Evolutionary conservation across 2,113 vertebrate species (phyloP), one percentile per base, ranked within the genome.

Genomic region (Mixornis gularis): DNA sequence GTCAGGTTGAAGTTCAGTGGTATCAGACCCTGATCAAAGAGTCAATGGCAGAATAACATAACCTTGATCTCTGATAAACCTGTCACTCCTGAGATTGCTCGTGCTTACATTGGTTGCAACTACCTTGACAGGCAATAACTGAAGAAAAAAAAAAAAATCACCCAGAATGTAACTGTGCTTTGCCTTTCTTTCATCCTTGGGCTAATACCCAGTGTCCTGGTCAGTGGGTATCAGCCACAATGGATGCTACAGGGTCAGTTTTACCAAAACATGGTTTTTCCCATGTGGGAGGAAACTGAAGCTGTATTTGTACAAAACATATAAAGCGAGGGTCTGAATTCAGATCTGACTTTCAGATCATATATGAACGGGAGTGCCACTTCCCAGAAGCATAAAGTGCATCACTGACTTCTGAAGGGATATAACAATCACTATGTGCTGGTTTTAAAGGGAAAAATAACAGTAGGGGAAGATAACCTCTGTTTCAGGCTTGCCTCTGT

Each of bases 341-440:
- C 70, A 38, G 17, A 69, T 71, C 74, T 92, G 70, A 36, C 27
- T 88, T 91, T 89, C 49, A 79, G 80, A 78, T 62, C 19, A 9
- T 55, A 20, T 34, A 17, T 52, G 44, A 86, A 69, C 18, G 49
- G 70, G 36, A 87, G 81, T 85, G 62, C 18, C 58, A 51, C 74
- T 91, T 91, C 27, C 63, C 70, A 91, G 68, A 83, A 78, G 52
- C 13, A 62, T 25, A 38, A 56, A 92, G 41, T 62, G 16, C 56
- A 87, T 88, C 92, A 53, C 55, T 92, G 91, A 85, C 78, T 96
- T 94, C 73, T 95, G 84, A 92, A 49, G 22, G 73, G 53, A 55
- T 92, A 49, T 87, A 82, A 93, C 93, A 93, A 85, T 92, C 92
- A 77, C 36, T 38, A 46, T 90, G 81, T 81, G 48, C 64, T 59